These are phyloP conservation scores for Meteorus cinctellus DNA, from an alignment of 2,888 invertebrate species.

Conservation along the genomic window DNA sequence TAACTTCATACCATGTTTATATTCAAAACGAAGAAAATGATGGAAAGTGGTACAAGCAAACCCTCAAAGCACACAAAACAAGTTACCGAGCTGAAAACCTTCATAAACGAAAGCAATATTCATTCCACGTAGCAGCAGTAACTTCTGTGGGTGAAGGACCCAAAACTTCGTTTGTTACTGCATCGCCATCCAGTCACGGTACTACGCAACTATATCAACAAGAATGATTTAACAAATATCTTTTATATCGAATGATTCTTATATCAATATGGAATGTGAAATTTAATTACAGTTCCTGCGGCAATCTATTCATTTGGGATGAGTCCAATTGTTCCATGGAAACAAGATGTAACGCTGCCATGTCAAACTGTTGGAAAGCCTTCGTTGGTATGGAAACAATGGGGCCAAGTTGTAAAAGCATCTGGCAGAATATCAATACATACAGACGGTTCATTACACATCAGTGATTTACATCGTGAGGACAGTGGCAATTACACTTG, in stretches of 20 bases:
- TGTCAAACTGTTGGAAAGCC: constrained; percentile 91
- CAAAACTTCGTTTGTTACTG: constrained; percentile 71
- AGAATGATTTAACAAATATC: background rate
- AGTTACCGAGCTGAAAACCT: constrained; percentile 70
- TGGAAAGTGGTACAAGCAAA: constrained; percentile 66
- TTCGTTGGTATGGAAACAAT: constrained; percentile 85
- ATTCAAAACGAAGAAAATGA: constrained; percentile 66
- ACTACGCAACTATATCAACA: constrained; percentile 7
- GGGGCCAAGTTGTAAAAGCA: constrained; percentile 83
- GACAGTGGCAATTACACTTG: constrained; percentile 95
- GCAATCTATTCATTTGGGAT: constrained; percentile 73
- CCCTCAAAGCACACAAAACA: constrained; percentile 67
- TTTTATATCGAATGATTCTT: background rate
- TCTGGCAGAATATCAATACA: constrained; percentile 79
- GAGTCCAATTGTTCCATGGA: constrained; percentile 81
- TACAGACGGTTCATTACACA: constrained; percentile 82
- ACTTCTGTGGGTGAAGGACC: constrained; percentile 73
- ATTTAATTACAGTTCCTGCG: constrained; percentile 66
- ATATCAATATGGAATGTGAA: background rate
- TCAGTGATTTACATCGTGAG: constrained; percentile 84
- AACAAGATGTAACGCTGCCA: constrained; percentile 86
- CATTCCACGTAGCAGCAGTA: constrained; percentile 72
- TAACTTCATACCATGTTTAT: constrained; percentile 70
- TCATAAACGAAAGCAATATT: constrained; percentile 72
- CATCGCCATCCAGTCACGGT: constrained; percentile 74